Conservation (phyloP, 2,888 invertebrate genomes). For the Hirtodrosophila alboralis region DNA sequence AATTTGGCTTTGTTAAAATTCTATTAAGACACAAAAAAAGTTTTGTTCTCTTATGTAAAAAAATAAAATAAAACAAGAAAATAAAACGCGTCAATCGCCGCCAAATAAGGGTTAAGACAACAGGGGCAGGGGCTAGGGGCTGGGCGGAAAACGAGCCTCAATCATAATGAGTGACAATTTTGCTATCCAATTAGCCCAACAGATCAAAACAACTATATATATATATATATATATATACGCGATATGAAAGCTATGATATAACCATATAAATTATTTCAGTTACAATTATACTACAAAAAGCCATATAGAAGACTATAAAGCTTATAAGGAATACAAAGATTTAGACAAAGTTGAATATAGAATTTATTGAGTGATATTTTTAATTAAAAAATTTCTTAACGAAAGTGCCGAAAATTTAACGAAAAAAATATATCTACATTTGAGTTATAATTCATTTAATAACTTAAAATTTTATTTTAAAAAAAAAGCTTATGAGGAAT, state of each 20-base stretch:
- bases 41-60: slow-evolving; percentile 46
- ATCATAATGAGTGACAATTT: slow-evolving; percentile 58
- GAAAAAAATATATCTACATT: too few relatives aligned
- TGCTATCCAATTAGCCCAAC: slow-evolving; percentile 44
- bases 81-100: slow-evolving; percentile 12
- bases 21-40: slow-evolving; percentile 16
- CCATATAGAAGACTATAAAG: too few relatives aligned
- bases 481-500: too few relatives aligned
- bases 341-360: too few relatives aligned
- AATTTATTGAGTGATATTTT: too few relatives aligned
- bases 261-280: not conserved
- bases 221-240: slow-evolving; percentile 1
- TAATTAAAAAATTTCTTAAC: too few relatives aligned
- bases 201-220: slow-evolving; percentile 6
- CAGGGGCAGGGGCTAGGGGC: not conserved
- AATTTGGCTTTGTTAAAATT: slow-evolving; percentile 15
- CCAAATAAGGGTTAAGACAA: not conserved
- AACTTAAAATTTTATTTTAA: too few relatives aligned
- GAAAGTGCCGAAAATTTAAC: too few relatives aligned
- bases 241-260: not conserved
- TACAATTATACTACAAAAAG: too few relatives aligned
- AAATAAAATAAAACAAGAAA: too few relatives aligned
- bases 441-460: too few relatives aligned
- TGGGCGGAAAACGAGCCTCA: not conserved
- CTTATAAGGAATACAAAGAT: too few relatives aligned